A percentile compares a stretch with the other conserved stretches of the same genome.
Evolutionary conservation across 2,113 vertebrate species (phyloP).

Genomic region (Corydoras sp.): DNA sequence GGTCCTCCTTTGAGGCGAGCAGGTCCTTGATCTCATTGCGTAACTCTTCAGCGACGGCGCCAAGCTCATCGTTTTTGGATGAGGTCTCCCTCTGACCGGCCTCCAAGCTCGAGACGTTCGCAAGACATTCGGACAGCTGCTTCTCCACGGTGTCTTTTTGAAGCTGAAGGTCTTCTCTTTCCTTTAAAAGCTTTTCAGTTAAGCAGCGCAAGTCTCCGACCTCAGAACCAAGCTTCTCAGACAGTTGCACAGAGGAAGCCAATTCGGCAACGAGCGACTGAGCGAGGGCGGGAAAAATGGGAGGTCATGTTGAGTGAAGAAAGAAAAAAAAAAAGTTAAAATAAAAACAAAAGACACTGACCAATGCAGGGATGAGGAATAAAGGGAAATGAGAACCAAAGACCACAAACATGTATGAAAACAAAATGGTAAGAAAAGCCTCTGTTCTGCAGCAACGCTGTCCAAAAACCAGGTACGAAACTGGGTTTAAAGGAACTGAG

Average conservation of each 20-base stretch:
- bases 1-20: slow-evolving; percentile 54
- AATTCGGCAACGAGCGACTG: slow-evolving; percentile 90
- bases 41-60: slow-evolving; percentile 58
- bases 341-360: slow-evolving; percentile 40
- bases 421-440: background rate
- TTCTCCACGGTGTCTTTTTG: slow-evolving; percentile 71
- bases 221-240: slow-evolving; percentile 80
- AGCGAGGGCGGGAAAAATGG: slow-evolving; percentile 62
- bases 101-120: slow-evolving; percentile 61
- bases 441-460: background rate
- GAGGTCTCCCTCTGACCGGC: slow-evolving; percentile 61
- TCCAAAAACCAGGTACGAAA: background rate
- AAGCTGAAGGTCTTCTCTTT: slow-evolving; percentile 67
- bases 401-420: background rate
- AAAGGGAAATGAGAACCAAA: slow-evolving; percentile 41
- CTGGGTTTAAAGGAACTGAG: background rate
- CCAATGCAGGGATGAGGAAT: slow-evolving; percentile 50
- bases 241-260: slow-evolving; percentile 82
- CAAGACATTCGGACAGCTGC: slow-evolving; percentile 67
- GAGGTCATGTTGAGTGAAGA: slow-evolving; percentile 67
- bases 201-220: slow-evolving; percentile 78
- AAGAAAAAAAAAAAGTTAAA: slow-evolving; percentile 41
- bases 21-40: slow-evolving; percentile 64
- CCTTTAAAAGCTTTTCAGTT: slow-evolving; percentile 73
- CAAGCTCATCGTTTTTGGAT: slow-evolving; percentile 66